Evolutionary conservation across 2,797 vertebrate genomes (phyloP).

Genomic region (Danionella dracula): DNA sequence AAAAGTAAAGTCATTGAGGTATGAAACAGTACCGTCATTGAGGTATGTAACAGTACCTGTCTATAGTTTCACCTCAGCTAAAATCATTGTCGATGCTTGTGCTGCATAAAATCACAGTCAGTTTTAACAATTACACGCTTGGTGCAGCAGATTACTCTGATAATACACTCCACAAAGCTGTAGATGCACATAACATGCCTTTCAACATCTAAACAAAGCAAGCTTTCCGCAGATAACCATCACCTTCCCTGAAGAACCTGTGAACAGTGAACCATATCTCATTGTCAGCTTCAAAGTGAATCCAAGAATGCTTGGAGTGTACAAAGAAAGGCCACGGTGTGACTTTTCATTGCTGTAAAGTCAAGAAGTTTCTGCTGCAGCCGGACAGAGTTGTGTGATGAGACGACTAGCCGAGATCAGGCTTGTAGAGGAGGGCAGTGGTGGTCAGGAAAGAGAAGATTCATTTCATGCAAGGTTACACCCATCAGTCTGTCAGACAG

Average conservation of each 20-base stretch:
- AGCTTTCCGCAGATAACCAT: neutral
- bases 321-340: neutral
- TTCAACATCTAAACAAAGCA: constrained; percentile 13
- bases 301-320: neutral
- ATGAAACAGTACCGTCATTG: too few relatives aligned
- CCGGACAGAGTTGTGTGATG: constrained; percentile 43
- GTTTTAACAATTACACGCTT: constrained; percentile 23
- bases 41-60: too few relatives aligned
- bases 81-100: constrained; percentile 11
- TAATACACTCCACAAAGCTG: neutral
- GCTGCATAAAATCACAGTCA: neutral
- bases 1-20: constrained; percentile 29
- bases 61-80: neutral
- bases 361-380: neutral
- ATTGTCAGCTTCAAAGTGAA: neutral
- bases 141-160: constrained; percentile 3
- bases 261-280: neutral
- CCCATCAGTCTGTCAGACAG: constrained; percentile 70
- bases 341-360: constrained; percentile 3
- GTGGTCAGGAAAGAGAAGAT: constrained; percentile 57
- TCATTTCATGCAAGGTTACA: constrained; percentile 77
- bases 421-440: constrained; percentile 46
- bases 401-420: constrained; percentile 53
- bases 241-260: neutral
- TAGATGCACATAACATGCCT: neutral